Percentiles rank a stretch among this genome's conserved stretches.
phyloP scores from a whole-genome alignment of 2,113 vertebrate species.

The Erythrocercus mccallii region DNA sequence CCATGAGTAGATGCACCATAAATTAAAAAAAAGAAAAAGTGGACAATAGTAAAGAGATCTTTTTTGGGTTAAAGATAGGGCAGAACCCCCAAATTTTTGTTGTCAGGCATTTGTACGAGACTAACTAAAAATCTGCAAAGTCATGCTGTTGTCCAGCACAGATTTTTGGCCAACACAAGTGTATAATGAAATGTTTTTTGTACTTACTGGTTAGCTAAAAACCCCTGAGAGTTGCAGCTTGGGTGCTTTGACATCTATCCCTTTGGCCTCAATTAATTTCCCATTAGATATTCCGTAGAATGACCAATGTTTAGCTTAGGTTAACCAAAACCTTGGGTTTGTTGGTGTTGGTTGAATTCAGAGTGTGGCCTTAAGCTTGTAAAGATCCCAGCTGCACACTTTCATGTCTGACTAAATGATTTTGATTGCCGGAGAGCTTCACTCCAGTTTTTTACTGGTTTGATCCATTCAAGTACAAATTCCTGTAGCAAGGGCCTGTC shows the following conservation, averaged over 20 bases:
- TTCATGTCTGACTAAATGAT: background rate
- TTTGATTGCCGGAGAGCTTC: background rate
- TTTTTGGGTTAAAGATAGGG: background rate
- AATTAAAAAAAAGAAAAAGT: background rate
- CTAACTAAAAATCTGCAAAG: background rate
- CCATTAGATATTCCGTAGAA: background rate
- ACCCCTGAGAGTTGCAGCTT: background rate
- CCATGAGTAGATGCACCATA: background rate
- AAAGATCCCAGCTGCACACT: accelerated
- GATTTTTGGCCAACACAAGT: background rate
- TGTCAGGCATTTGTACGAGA: background rate
- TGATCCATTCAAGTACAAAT: background rate
- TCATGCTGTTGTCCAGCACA: background rate
- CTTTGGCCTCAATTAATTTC: background rate
- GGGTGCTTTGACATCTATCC: background rate
- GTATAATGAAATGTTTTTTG: background rate
- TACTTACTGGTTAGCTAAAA: background rate
- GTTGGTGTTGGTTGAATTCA: background rate
- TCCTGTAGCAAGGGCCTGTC: background rate
- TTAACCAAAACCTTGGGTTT: background rate
- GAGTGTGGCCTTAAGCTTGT: accelerated
- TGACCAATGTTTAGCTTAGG: background rate
- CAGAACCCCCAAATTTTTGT: background rate
- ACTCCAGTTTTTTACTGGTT: background rate
- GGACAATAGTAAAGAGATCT: background rate